phyloP scores from a whole-genome alignment of 1,140 invertebrate genomes.

The Drosophila nannoptera region DNA sequence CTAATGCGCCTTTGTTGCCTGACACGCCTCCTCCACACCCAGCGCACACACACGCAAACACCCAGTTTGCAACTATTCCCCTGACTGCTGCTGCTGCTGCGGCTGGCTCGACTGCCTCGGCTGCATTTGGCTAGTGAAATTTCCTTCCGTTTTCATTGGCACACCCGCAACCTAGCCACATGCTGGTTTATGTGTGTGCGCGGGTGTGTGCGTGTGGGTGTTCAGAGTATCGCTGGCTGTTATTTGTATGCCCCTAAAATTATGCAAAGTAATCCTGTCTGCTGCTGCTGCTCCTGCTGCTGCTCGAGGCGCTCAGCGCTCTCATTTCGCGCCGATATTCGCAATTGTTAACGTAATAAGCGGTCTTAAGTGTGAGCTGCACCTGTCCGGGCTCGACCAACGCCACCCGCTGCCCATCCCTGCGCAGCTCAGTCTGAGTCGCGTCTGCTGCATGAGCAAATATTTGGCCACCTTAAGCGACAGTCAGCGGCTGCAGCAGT shows the following conservation, averaged over 20 bases:
- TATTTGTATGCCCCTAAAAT: slow-evolving; percentile 75
- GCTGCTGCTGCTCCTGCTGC: slow-evolving; percentile 26
- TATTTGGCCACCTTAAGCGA: slow-evolving; percentile 72
- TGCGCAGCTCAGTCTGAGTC: slow-evolving; percentile 11
- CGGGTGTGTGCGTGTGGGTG: slow-evolving; percentile 22
- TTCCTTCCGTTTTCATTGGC: slow-evolving; percentile 76
- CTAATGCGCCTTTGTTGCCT: slow-evolving; percentile 62
- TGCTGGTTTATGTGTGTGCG: slow-evolving; percentile 20
- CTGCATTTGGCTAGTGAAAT: slow-evolving; percentile 76
- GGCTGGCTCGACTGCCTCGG: slow-evolving; percentile 51
- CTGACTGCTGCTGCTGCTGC: slow-evolving; percentile 49
- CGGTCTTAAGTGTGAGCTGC: slow-evolving; percentile 67
- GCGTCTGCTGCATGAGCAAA: slow-evolving; percentile 65
- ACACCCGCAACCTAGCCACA: slow-evolving; percentile 32
- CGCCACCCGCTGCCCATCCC: not conserved
- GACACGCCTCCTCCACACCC: slow-evolving; percentile 45
- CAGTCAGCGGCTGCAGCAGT: slow-evolving; percentile 32
- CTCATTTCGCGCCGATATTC: slow-evolving; percentile 63
- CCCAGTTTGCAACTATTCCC: slow-evolving; percentile 14
- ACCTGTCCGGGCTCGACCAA: slow-evolving; percentile 42
- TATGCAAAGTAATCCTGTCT: slow-evolving; percentile 75
- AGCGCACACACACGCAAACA: slow-evolving; percentile 4
- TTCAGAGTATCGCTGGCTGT: slow-evolving; percentile 48
- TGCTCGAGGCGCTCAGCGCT: slow-evolving; percentile 19
- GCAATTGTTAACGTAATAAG: slow-evolving; percentile 77